Conservation (phyloP, 1,140 invertebrate species). For the Ladona fulva region DNA sequence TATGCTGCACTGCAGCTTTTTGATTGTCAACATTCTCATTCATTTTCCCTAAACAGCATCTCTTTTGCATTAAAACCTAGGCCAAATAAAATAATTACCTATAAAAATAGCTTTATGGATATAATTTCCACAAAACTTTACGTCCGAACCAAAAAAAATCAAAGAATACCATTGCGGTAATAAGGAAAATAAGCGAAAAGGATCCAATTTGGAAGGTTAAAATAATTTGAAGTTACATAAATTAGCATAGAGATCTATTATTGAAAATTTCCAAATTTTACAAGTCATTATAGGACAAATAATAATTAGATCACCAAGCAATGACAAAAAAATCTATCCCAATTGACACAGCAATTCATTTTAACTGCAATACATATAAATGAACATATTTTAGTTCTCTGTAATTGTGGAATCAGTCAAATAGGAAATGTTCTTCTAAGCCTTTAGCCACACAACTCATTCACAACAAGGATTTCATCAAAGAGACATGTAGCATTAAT, state of each 20-base stretch:
- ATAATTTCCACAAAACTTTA: no score
- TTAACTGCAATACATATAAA: not conserved
- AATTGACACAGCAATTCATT: not conserved
- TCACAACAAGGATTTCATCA: not conserved
- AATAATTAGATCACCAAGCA: slow-evolving; percentile 1
- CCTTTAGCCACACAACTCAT: not conserved
- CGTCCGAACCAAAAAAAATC: no score
- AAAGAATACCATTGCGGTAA: no score
- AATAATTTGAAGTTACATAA: not conserved
- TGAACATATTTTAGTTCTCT: not conserved
- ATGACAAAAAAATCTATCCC: slow-evolving; percentile 1
- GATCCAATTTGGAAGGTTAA: not conserved
- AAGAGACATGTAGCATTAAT: not conserved
- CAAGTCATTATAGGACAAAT: not conserved
- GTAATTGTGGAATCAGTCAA: not conserved
- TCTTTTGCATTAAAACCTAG: no score
- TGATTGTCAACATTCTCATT: no score
- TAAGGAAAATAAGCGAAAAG: no score
- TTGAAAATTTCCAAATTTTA: slow-evolving; percentile 1
- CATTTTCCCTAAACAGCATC: no score
- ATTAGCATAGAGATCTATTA: slow-evolving; percentile 7
- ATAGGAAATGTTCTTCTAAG: not conserved
- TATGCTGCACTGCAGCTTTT: no score
- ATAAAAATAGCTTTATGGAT: no score
- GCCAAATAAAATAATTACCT: no score